Evolutionary conservation across 2,113 vertebrate genomes (phyloP).

Genomic region (Sinocyclocheilus grahami): DNA sequence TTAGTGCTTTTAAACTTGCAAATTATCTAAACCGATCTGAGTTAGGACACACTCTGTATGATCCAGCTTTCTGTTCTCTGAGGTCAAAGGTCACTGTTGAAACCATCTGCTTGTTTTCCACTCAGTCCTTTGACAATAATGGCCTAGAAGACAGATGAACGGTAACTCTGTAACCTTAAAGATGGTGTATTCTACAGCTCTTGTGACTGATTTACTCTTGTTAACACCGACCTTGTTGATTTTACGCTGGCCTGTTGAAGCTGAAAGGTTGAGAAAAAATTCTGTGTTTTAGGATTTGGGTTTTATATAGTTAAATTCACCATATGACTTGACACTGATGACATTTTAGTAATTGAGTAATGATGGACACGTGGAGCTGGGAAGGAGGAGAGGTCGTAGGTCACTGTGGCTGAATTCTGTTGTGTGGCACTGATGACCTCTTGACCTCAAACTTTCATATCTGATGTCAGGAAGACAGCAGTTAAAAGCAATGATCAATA

Average conservation of each 20-base stretch:
- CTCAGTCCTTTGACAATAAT: conserved; percentile 3
- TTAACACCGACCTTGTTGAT: background rate
- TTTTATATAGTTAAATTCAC: background rate
- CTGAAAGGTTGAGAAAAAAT: background rate
- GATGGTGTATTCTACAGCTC: background rate
- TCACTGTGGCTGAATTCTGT: background rate
- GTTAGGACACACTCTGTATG: background rate
- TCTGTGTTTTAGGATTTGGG: background rate
- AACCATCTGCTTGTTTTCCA: conserved; percentile 29
- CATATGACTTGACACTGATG: background rate
- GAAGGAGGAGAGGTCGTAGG: conserved; percentile 5
- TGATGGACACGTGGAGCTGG: background rate
- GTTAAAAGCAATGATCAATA: conserved; percentile 4
- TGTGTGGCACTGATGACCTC: background rate
- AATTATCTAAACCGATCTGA: background rate
- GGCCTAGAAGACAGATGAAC: background rate
- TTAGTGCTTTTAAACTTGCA: background rate
- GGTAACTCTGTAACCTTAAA: background rate
- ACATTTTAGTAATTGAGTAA: conserved; percentile 30
- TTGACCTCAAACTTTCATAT: conserved; percentile 25
- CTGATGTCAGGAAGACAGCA: background rate
- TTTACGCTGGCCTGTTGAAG: background rate
- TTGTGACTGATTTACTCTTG: background rate
- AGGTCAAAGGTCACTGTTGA: conserved; percentile 25
- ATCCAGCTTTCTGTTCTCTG: background rate